Percentiles rank a stretch among this genome's conserved stretches.
Evolutionary conservation across 1,140 invertebrate species (phyloP).

Genomic region (Delia radicum): DNA sequence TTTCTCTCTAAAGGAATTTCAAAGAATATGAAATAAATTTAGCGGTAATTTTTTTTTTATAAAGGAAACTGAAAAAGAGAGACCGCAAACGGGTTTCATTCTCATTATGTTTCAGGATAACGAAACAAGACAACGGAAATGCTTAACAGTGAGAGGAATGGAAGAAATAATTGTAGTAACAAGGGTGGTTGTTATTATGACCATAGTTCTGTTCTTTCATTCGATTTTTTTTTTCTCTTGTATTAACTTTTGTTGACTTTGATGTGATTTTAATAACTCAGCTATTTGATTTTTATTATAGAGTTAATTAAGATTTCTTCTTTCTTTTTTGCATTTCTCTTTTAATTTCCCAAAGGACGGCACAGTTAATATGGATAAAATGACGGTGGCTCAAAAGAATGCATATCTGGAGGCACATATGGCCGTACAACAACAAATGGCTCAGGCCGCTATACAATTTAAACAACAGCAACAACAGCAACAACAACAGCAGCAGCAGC

Average conservation of each 20-base stretch:
- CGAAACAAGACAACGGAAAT: background rate
- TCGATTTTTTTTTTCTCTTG: background rate
- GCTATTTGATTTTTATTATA: background rate
- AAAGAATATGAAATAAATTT: background rate
- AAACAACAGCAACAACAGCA: constrained; percentile 61
- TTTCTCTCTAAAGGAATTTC: background rate
- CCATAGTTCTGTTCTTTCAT: background rate
- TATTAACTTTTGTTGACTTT: background rate
- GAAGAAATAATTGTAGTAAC: background rate
- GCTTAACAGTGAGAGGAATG: background rate
- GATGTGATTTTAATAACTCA: too few species aligned
- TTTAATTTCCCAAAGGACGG: constrained; percentile 58
- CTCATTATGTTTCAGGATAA: background rate
- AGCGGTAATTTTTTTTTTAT: background rate
- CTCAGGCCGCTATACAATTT: constrained; percentile 66
- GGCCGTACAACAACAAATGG: constrained; percentile 76
- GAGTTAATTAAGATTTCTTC: background rate
- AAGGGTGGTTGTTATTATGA: background rate
- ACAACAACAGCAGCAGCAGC: too few species aligned
- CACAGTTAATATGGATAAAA: constrained; percentile 68
- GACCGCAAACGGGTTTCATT: background rate
- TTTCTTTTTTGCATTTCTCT: background rate
- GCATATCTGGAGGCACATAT: constrained; percentile 72
- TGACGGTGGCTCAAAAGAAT: constrained; percentile 70
- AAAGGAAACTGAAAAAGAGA: background rate